Conservation (phyloP, 2,113 vertebrate species). For the Cromileptes altivelis region DNA sequence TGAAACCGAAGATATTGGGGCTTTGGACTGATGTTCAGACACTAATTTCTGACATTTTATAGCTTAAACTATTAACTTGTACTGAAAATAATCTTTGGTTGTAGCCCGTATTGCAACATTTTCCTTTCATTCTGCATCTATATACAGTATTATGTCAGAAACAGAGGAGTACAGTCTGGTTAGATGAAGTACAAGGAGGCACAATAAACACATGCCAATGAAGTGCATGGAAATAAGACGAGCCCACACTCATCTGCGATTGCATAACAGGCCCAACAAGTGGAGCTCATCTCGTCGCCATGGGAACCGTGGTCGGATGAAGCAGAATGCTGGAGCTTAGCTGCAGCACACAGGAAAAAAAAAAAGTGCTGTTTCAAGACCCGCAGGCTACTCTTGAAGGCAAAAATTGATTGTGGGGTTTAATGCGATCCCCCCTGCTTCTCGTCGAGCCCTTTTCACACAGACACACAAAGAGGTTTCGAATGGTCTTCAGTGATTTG, state of each 20-base stretch:
- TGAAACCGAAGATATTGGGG: neutral
- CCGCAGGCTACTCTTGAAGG: conserved; percentile 48
- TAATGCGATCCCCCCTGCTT: conserved; percentile 38
- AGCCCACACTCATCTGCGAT: conserved; percentile 82
- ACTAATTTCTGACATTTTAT: neutral
- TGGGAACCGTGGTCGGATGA: conserved; percentile 79
- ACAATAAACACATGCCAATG: conserved; percentile 52
- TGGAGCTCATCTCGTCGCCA: conserved; percentile 79
- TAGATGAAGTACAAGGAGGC: conserved; percentile 32
- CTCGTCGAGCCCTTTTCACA: conserved; percentile 50
- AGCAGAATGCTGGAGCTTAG: conserved; percentile 74
- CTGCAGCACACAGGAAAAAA: conserved; percentile 51
- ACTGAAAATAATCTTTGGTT: neutral
- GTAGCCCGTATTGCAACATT: neutral
- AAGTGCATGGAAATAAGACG: conserved; percentile 75
- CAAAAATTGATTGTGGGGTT: conserved; percentile 66
- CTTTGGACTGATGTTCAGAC: neutral
- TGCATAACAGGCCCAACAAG: conserved; percentile 84
- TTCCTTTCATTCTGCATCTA: neutral
- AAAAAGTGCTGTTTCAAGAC: conserved; percentile 57
- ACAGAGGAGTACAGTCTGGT: conserved; percentile 10
- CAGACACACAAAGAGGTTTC: conserved; percentile 61
- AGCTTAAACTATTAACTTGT: neutral
- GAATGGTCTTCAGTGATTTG: conserved; percentile 67
- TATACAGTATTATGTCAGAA: neutral